phyloP scores from a whole-genome alignment of 2,797 vertebrate species.

The Poeciliopsis presidionis region DNA sequence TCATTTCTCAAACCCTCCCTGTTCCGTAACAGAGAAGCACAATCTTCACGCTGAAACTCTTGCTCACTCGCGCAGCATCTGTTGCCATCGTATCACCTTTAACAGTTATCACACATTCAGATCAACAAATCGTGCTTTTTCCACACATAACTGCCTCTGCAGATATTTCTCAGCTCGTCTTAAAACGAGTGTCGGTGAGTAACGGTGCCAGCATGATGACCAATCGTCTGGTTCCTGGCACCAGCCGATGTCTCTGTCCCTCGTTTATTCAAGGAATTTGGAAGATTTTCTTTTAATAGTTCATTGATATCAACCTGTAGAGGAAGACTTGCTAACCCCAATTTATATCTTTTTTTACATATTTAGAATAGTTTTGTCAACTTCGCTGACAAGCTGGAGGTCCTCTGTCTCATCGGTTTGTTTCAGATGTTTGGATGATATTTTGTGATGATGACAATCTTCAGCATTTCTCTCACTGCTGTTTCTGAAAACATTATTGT shows the following conservation, averaged over 20 bases:
- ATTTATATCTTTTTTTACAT: neutral
- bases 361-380: neutral
- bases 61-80: neutral
- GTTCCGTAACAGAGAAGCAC: neutral
- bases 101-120: too few relatives aligned
- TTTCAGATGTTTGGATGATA: neutral
- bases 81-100: too few relatives aligned
- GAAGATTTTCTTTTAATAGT: neutral
- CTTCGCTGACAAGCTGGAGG: neutral
- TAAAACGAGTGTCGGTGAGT: neutral
- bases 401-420: neutral
- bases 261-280: neutral
- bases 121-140: too few relatives aligned
- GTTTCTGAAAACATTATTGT: neutral
- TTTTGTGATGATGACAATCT: neutral
- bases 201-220: neutral
- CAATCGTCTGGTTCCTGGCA: neutral
- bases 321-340: neutral
- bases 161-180: neutral
- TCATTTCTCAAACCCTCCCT: neutral
- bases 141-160: neutral
- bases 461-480: neutral
- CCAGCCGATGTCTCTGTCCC: neutral
- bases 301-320: neutral
- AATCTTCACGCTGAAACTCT: neutral